A percentile compares a stretch with the other conserved stretches of the same genome.
phyloP scores from a whole-genome alignment of 1,140 invertebrate species.

The Argopecten irradians region DNA sequence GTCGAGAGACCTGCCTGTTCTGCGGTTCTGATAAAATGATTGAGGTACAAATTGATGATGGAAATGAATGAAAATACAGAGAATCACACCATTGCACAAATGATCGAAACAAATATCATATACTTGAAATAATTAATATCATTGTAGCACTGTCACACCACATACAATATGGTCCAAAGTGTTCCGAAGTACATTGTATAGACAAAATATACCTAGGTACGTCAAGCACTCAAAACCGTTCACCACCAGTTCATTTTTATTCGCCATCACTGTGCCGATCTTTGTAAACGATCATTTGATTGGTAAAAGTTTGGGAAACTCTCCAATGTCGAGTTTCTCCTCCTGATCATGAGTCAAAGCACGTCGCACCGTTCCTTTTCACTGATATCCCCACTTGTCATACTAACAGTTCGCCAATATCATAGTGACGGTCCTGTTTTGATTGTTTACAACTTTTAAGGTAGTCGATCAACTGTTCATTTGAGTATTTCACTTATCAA shows the following conservation, averaged over 20 bases:
- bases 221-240: background rate
- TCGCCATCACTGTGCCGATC: background rate
- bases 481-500: background rate
- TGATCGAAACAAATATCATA: slow-evolving; percentile 3
- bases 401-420: background rate
- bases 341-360: background rate
- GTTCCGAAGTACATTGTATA: background rate
- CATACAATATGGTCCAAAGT: background rate
- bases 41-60: background rate
- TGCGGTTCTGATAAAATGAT: background rate
- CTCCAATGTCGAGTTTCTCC: background rate
- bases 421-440: background rate
- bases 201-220: background rate
- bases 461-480: background rate
- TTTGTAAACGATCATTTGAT: background rate
- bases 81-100: background rate
- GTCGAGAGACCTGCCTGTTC: background rate
- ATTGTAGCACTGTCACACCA: slow-evolving; percentile 14
- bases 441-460: background rate
- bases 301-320: background rate
- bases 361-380: background rate
- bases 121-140: background rate
- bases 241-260: background rate
- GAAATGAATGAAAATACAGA: background rate
- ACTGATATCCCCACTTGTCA: background rate